A percentile compares a stretch with the other conserved stretches of the same genome.
Conservation (phyloP, 2,888 invertebrate genomes). For the Ramazzottius varieornatus region DNA sequence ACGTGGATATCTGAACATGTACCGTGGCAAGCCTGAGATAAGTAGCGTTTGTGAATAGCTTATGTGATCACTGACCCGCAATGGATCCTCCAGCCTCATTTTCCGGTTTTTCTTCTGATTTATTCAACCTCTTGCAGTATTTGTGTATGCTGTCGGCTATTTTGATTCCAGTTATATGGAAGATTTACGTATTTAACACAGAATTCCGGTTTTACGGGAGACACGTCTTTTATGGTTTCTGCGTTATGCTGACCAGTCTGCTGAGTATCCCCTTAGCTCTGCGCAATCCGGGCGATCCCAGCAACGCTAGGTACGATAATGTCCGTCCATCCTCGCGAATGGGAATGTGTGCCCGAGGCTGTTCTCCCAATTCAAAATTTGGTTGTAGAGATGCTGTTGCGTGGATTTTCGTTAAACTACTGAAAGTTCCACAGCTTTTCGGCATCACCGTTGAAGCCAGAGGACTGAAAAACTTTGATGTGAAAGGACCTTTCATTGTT, state of each 20-base stretch:
- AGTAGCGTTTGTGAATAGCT: too few relatives aligned
- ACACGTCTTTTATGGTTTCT: background rate
- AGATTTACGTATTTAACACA: background rate
- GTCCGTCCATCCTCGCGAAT: too few relatives aligned
- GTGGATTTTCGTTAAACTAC: background rate
- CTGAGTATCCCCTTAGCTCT: background rate
- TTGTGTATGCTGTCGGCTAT: background rate
- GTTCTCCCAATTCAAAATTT: too few relatives aligned
- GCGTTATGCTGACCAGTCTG: background rate
- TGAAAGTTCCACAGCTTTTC: slow-evolving; percentile 28
- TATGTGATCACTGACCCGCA: too few relatives aligned
- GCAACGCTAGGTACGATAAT: background rate
- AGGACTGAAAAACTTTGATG: slow-evolving; percentile 46
- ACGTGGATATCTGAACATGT: too few relatives aligned
- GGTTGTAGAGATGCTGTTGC: too few relatives aligned
- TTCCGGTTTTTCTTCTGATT: too few relatives aligned
- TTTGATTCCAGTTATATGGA: background rate
- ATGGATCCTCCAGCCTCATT: too few relatives aligned
- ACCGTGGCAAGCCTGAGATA: too few relatives aligned
- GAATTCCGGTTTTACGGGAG: background rate
- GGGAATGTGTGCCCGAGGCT: background rate
- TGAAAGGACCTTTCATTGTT: slow-evolving; percentile 52
- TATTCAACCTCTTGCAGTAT: background rate
- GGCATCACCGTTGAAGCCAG: slow-evolving; percentile 53
- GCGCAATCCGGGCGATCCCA: background rate